phyloP scores from a whole-genome alignment of 2,888 invertebrate genomes.

The Ctena decussata region DNA sequence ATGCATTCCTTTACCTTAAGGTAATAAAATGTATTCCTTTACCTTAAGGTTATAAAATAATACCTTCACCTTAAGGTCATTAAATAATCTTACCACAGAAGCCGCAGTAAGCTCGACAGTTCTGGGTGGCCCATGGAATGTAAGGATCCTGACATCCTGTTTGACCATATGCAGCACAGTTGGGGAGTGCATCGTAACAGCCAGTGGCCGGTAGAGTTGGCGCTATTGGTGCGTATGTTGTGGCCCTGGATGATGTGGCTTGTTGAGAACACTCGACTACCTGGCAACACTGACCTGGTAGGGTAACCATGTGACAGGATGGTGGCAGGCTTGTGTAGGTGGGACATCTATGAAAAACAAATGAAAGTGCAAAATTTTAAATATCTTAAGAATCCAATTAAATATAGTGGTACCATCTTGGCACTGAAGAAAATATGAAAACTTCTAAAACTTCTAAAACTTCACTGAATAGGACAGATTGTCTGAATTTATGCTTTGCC shows the following conservation, averaged over 20 bases:
- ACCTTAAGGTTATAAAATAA: no score
- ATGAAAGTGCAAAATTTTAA: no score
- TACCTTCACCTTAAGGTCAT: no score
- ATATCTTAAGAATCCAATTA: no score
- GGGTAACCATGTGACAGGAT: conserved; percentile 64
- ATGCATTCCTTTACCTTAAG: no score
- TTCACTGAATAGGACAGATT: no score
- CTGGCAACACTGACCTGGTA: conserved; percentile 75
- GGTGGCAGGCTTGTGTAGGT: conserved; percentile 69
- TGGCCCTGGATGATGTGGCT: conserved; percentile 21
- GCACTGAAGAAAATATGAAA: no score
- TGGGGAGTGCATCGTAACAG: conserved; percentile 69
- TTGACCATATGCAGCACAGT: conserved; percentile 71
- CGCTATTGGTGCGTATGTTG: conserved; percentile 40
- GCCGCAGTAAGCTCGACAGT: conserved; percentile 73
- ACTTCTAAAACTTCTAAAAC: no score
- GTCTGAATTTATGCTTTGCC: no score
- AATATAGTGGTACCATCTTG: no score
- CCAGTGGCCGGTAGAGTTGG: conserved; percentile 35
- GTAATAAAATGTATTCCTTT: no score
- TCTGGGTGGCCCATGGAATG: conserved; percentile 70
- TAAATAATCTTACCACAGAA: conserved; percentile 75
- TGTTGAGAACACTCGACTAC: conserved; percentile 59
- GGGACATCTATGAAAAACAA: conserved; percentile 66
- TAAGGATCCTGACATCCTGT: conserved; percentile 65